Base-by-base conservation (phyloP, 2,888 invertebrate genomes). In the Autographa gamma region DNA sequence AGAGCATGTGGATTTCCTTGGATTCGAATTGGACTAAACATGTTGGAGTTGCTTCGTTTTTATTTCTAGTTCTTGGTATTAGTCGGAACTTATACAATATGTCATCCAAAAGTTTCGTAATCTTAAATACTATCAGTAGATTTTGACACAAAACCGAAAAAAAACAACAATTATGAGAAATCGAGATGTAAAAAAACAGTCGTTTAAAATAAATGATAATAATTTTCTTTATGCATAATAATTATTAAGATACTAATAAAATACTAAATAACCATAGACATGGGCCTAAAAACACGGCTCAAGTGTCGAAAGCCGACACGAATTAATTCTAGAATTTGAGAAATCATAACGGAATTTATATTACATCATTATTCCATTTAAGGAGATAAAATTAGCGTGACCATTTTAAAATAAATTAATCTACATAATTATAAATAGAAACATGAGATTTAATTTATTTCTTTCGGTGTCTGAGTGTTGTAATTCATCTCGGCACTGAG, bases 331-430 rank as follows among this genome's bases (percentile, higher is more conserved):
- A n/a, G 14, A 48, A 48, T 48, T 48, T 48, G 7, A 48, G n/a
- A 48, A 48, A 48, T 48, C 48, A n/a, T 48, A n/a, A 48, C n/a
- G 48, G 48, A 48, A 48, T 48, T 48, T 48, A 48, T n/a, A 48
- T 48, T n/a, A 48, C 48, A 16, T n/a, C 5, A 48, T 7, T n/a
- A 48, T 1, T 7, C 5, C 6, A 7, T n/a, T 48, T 6, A 6
- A 7, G 14, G 16, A 48, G n/a, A 48, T 48, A n/a, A 16, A 48
- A 48, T 48, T 48, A n/a, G n/a, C 48, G n/a, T 48, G n/a, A 0
- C 8, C 38, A 38, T 38, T 1, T 11, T 38, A 2, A 14, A 48
- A 48, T 48, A n/a, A 48, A n/a, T 48, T 48, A 48, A 43, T 43
- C 14, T 43, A 43, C 43, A 43, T 43, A 43, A 43, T 16, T 43